Base-by-base conservation (phyloP, 1,140 invertebrate genomes). In the Drosophila ogumai region DNA sequence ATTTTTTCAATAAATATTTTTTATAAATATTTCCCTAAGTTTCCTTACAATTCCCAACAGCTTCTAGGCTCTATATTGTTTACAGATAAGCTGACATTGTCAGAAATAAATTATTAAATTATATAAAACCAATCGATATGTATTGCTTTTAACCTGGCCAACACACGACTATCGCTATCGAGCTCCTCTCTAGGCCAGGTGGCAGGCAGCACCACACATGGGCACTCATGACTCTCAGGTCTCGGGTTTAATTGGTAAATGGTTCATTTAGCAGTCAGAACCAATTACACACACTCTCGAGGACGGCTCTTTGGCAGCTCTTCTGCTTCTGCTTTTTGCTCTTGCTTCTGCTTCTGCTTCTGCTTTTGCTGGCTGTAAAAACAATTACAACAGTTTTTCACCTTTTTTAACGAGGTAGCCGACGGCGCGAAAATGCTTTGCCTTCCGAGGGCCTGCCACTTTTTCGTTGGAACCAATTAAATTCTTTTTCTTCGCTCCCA, bases 251-350 rank as follows among this genome's bases (percentile, higher is more conserved):
- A 88, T 88, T 88, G 84, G 84, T 88, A 90, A 90, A 90, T 90
- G 85, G 85, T 90, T 90, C 85, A 90, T 90, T 90, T 90, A 90
- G 85, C 85, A 84, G 85, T 85, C 85, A 81, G 85, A 90, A 90
- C 85, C 85, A 90, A 90, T 90, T 90, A 90, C 74, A 66, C 49
- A 59, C 46, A 57, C 52, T 49, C 68, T 66, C 64, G 46, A 54
- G 41, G 46, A 66, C 56, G 75, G 65, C 55, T 69, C 38, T 49
- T 49, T 34, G 34, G 36, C 34, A 55, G 32, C 49, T 41, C 17
- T 50, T 49, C 44, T 9, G 44, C 44, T 32, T 32, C n/a, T 52
- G 43, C 25, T 38, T 54, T 40, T 41, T 34, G 55, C 55, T 58
- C 19, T 10, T 32, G 40, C 40, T 17, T 52, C 47, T 52, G 25